Evolutionary conservation across 2,888 invertebrate genomes (phyloP).

Genomic region (Spodoptera picta): DNA sequence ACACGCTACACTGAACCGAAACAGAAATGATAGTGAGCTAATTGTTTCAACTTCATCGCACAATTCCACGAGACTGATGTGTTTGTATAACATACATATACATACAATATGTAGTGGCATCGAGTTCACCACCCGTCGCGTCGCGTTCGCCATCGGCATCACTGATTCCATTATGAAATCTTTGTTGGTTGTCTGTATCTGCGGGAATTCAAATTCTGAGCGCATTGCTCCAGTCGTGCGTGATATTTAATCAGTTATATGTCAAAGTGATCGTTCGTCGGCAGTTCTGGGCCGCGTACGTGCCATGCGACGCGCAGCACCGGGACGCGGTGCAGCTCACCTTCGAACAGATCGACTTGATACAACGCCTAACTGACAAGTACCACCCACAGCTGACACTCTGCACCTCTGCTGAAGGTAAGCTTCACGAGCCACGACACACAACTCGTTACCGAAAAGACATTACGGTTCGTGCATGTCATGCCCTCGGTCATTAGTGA

Average conservation of each 20-base stretch:
- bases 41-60: conserved; percentile 63
- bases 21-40: conserved; percentile 59
- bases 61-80: conserved; percentile 54
- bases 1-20: conserved; percentile 62
- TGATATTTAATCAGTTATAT: conserved; percentile 76
- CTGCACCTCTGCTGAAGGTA: conserved; percentile 94
- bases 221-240: conserved; percentile 69
- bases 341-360: conserved; percentile 95
- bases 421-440: conserved; percentile 38
- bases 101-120: conserved; percentile 41
- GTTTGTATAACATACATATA: conserved; percentile 45
- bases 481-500: not conserved
- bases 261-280: conserved; percentile 64
- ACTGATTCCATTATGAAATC: conserved; percentile 59
- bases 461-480: too few species aligned
- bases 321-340: conserved; percentile 95
- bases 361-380: conserved; percentile 93
- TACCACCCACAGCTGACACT: conserved; percentile 93
- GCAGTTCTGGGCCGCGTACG: conserved; percentile 96
- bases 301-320: conserved; percentile 94
- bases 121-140: conserved; percentile 46
- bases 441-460: not conserved
- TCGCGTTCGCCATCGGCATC: conserved; percentile 51
- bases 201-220: conserved; percentile 70
- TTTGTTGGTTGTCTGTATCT: conserved; percentile 62